Base-by-base conservation (phyloP, 2,113 vertebrate genomes). In the Leptocoma aspasia region DNA sequence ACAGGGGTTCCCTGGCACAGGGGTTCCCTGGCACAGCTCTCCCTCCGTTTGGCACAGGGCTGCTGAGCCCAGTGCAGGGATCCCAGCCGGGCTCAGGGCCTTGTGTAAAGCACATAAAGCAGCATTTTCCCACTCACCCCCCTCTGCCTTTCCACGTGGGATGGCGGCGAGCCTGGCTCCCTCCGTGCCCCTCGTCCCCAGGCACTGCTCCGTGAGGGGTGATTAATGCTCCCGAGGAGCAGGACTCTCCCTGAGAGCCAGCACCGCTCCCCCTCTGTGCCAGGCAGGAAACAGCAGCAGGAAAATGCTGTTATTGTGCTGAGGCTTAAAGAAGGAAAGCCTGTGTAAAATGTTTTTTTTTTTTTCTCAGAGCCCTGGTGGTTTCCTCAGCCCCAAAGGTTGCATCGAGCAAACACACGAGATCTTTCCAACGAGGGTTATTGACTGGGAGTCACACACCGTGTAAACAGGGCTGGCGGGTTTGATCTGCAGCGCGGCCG, bases 351-450 rank as follows among this genome's bases (percentile, higher is more conserved):
- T 4, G 54, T 10, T 9, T 23, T 15, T 31, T 70, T 42, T n/a
- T 42, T 60, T 44, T 27, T 31, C 60, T 64, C 13, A 12, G 15
- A 89, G 77, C 80, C 35, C 65, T 1, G 60, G 85, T 66, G 92
- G 80, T 81, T 95, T 94, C 79, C 94, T 82, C 85, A 19, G 88
- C 90, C 92, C 89, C 84, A 56, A 45, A 89, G 94, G 89, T 50
- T 84, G 61, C 35, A 56, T 64, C 11, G 49, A 95, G 86, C 95
- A 94, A 92, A 94, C 24, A 78, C 61, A 37, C 6, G 86, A 63
- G 91, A 44, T 84, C 78, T 57, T 86, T 53, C 72, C 35, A 28
- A 33, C 37, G 65, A 54, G 91, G 78, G 12, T 92, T 95, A 95
- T 96, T 78, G 96, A 94, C 81, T 21, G 73, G 89, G 91, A 91